A percentile compares a stretch with the other conserved stretches of the same genome.
These are phyloP conservation scores for Acanthacorydalis orientalis DNA, from an alignment of 2,888 invertebrate genomes.

Conservation along the genomic window DNA sequence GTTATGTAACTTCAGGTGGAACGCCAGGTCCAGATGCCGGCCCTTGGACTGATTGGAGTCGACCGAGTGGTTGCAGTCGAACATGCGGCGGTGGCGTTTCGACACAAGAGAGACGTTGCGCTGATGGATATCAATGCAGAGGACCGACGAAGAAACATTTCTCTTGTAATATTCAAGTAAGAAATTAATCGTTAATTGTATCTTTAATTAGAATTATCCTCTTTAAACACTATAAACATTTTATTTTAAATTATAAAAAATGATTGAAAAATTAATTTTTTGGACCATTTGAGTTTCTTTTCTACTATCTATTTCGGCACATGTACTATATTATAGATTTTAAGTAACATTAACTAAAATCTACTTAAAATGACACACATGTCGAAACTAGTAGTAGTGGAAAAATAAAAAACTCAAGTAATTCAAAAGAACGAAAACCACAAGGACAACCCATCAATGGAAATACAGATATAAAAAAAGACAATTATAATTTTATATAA, in stretches of 20 bases:
- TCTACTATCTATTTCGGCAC: no score
- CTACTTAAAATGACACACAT: no score
- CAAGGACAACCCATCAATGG: no score
- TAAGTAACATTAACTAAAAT: no score
- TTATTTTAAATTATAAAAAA: neutral
- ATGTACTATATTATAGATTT: no score
- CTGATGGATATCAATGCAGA: constrained; percentile 44
- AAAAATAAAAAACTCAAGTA: no score
- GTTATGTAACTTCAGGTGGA: constrained; percentile 52
- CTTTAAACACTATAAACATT: neutral
- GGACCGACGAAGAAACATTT: constrained; percentile 73
- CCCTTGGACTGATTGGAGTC: constrained; percentile 72
- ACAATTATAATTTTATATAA: no score
- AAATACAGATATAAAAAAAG: no score
- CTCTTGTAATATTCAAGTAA: constrained; percentile 77
- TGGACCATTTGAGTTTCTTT: no score
- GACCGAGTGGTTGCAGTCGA: constrained; percentile 70
- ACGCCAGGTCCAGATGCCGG: constrained; percentile 42
- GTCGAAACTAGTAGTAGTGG: no score
- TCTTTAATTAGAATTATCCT: neutral
- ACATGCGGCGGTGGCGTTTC: constrained; percentile 89
- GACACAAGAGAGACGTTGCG: constrained; percentile 64
- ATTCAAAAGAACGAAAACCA: no score
- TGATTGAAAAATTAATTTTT: no score
- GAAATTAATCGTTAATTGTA: constrained; percentile 8